Base-by-base conservation (phyloP, 2,888 invertebrate genomes). In the Oscheius onirici region DNA sequence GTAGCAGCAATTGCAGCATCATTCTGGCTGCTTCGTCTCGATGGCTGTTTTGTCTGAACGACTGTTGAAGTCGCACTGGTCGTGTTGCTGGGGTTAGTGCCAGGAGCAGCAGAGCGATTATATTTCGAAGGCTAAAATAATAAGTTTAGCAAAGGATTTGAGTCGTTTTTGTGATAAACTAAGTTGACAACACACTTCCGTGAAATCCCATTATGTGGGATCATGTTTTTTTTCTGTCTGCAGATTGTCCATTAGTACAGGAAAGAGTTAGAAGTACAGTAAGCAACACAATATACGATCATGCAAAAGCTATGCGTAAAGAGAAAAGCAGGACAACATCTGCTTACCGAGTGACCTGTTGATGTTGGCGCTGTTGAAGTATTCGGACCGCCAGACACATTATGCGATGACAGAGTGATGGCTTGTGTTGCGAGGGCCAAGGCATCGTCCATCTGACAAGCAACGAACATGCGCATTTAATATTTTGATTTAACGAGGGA, bases 361-460 rank as follows among this genome's bases (percentile, higher is more conserved):
- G 61, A n/a, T 17, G 69, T 72, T 46, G 80, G 68, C 52, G 74
- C 74, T 72, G 54, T 73, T 72, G 67, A 28, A 28, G 55, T 26
- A n/a, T n/a, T 17, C 20, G n/a, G 20, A 55, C 69, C 69, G 22
- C 52, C 52, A 28, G 72, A 69, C 13, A 78, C 80, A 65, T 78
- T 80, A 57, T 77, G 76, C 28, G 82, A 72, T 28, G 80, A 78
- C 26, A 76, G 77, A 17, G 76, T 80, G 71, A 80, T 72, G 61
- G 77, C 46, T 34, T 76, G 73, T 65, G 79, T 79, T 0, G 81
- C 81, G 65, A 78, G 71, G 40, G 77, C 75, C 46, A 78, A 71
- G 51, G 79, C 79, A 40, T 72, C 76, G 67, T 82, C 80, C 80
- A 82, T 82, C 82, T 80, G 63, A 54, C 43, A 70, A 57, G 55